Percentiles rank a stretch among this genome's conserved stretches.
Evolutionary conservation across 1,140 invertebrate genomes (phyloP).

Genomic region (Drosophila santomea): DNA sequence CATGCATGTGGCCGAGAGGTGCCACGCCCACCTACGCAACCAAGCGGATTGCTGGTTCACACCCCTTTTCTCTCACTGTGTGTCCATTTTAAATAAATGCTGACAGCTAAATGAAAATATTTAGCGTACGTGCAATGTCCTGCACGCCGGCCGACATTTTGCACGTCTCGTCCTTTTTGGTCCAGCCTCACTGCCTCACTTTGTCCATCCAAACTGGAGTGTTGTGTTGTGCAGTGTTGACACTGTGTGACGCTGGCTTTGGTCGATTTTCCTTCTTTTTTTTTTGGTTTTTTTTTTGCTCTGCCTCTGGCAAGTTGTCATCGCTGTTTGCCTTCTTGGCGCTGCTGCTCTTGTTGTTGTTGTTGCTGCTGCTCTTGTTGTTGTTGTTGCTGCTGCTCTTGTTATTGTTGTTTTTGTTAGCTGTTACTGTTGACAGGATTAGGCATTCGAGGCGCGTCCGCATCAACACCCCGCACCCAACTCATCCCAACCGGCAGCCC

Average conservation of each 20-base stretch:
- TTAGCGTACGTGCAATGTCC: slow-evolving; percentile 68
- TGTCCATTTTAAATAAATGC: slow-evolving; percentile 76
- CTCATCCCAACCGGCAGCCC: slow-evolving; percentile 18
- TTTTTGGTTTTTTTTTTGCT: too few species aligned
- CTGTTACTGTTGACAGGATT: slow-evolving; percentile 56
- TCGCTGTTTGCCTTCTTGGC: slow-evolving; percentile 31
- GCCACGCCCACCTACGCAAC: slow-evolving; percentile 34
- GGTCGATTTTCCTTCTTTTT: slow-evolving; percentile 7
- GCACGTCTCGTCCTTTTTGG: slow-evolving; percentile 16
- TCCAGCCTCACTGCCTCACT: not conserved
- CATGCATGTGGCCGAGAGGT: slow-evolving; percentile 7
- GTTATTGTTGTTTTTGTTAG: slow-evolving; percentile 31
- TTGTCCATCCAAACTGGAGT: not conserved
- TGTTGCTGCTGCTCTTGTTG: slow-evolving; percentile 28
- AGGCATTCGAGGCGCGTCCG: slow-evolving; percentile 58
- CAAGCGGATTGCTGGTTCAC: slow-evolving; percentile 9
- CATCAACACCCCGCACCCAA: slow-evolving; percentile 21
- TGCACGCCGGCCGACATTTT: slow-evolving; percentile 50
- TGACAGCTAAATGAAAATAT: slow-evolving; percentile 80
- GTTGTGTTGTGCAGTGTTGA: slow-evolving; percentile 39
- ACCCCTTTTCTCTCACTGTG: slow-evolving; percentile 14
- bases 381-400: slow-evolving; percentile 37
- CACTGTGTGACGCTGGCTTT: slow-evolving; percentile 33
- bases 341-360: too few species aligned
- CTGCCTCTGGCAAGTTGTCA: slow-evolving; percentile 48